Evolutionary conservation across 30 jellyfish, hydroid and myxozoan species (phyloP).

Genomic region (Haliclystus octoradiatus): DNA sequence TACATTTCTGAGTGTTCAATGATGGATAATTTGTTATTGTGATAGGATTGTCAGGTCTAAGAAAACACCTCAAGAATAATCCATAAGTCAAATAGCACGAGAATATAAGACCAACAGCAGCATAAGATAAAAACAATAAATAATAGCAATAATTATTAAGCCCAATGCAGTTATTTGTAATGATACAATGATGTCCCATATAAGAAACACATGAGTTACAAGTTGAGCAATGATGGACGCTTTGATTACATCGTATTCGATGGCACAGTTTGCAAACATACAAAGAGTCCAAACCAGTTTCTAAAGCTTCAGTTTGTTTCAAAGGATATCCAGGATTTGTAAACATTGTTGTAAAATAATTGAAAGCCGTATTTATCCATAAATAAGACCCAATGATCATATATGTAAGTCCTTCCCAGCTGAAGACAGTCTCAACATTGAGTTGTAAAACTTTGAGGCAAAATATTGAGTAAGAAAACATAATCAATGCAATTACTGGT

Average conservation of each 20-base stretch:
- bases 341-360: conserved; percentile 54
- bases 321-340: conserved; percentile 67
- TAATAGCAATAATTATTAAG: conserved; percentile 49
- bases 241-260: conserved; percentile 38
- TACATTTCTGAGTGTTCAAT: neutral
- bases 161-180: conserved; percentile 67
- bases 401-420: conserved; percentile 18
- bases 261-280: conserved; percentile 11
- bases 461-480: neutral
- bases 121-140: conserved; percentile 31
- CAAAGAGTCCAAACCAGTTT: conserved; percentile 9
- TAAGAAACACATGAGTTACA: conserved; percentile 56
- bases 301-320: conserved; percentile 23
- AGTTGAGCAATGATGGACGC: conserved; percentile 50
- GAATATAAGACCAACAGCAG: conserved; percentile 22
- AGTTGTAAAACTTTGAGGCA: neutral
- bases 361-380: conserved; percentile 61
- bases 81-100: neutral
- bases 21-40: too few relatives aligned
- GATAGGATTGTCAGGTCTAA: neutral
- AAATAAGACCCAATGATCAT: conserved; percentile 27
- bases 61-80: neutral
- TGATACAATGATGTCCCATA: conserved; percentile 53
- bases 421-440: neutral
- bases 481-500: neutral